These are phyloP conservation scores for Anas acuta DNA, from an alignment of 2,797 vertebrate genomes.

Conservation along the genomic window DNA sequence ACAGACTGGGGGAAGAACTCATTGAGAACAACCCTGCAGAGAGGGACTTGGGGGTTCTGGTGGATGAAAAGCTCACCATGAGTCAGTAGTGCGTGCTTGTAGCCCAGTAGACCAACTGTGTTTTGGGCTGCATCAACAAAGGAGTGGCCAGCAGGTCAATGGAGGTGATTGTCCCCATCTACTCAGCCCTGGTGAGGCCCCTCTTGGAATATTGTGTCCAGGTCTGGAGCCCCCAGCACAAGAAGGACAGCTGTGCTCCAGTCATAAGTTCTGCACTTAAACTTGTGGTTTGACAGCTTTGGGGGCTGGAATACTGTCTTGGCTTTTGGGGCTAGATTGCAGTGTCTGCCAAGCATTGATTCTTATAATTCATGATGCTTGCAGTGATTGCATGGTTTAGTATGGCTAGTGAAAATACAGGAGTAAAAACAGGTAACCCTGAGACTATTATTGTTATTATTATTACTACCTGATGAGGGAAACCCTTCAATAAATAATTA, in stretches of 20 bases:
- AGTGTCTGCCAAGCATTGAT: not conserved
- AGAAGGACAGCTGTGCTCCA: not conserved
- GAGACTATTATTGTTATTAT: not conserved
- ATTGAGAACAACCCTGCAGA: too few species aligned
- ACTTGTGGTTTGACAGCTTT: not conserved
- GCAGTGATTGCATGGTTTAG: not conserved
- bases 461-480: not conserved
- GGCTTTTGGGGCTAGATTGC: not conserved
- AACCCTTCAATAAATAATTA: slow-evolving; percentile 25
- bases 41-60: too few species aligned
- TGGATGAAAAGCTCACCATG: too few species aligned
- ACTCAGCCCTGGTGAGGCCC: not conserved
- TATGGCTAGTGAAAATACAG: not conserved
- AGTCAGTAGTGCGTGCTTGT: too few species aligned
- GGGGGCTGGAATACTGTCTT: not conserved
- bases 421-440: not conserved
- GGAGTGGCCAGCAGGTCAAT: too few species aligned
- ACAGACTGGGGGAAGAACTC: too few species aligned
- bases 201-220: not conserved
- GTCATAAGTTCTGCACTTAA: not conserved
- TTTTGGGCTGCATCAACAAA: too few species aligned
- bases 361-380: not conserved
- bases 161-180: not conserved
- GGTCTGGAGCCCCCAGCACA: too few species aligned
- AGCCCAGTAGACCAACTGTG: too few species aligned